These are phyloP conservation scores for Heterotilapia buettikoferi DNA, from an alignment of 2,113 vertebrate species.

Conservation along the genomic window DNA sequence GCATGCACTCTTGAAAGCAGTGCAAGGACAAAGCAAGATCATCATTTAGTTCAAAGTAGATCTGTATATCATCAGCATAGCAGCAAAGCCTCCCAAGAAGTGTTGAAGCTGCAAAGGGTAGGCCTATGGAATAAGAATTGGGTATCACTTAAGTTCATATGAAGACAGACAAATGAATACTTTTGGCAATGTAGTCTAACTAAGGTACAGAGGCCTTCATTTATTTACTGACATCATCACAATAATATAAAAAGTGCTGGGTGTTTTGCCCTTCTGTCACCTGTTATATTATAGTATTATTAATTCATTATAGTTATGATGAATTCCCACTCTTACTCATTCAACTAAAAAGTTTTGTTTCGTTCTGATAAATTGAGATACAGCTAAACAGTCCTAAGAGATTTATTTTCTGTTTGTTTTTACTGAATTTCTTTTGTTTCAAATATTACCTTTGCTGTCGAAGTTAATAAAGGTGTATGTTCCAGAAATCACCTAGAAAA, in stretches of 20 bases:
- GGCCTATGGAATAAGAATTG: accelerated
- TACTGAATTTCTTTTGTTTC: background rate
- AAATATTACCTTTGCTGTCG: accelerated
- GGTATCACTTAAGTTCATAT: background rate
- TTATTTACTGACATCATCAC: background rate
- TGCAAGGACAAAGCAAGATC: too few species aligned
- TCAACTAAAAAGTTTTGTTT: background rate
- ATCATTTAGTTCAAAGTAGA: too few species aligned
- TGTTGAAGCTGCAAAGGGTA: background rate
- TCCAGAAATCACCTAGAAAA: background rate
- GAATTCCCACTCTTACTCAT: background rate
- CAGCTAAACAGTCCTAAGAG: background rate
- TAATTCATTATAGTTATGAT: background rate
- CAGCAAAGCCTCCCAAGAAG: background rate
- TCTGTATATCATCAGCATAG: too few species aligned
- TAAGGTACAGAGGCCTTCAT: background rate
- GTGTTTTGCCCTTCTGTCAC: background rate
- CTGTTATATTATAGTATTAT: background rate
- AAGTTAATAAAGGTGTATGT: background rate
- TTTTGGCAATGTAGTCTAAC: background rate
- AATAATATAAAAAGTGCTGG: background rate
- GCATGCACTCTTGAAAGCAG: too few species aligned
- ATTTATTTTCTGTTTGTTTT: background rate
- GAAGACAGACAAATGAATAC: background rate
- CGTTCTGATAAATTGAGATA: background rate